Evolutionary conservation across 2,113 vertebrate genomes (phyloP), one percentile per base, ranked within the genome.

Genomic region (Lycocorax pyrrhopterus): DNA sequence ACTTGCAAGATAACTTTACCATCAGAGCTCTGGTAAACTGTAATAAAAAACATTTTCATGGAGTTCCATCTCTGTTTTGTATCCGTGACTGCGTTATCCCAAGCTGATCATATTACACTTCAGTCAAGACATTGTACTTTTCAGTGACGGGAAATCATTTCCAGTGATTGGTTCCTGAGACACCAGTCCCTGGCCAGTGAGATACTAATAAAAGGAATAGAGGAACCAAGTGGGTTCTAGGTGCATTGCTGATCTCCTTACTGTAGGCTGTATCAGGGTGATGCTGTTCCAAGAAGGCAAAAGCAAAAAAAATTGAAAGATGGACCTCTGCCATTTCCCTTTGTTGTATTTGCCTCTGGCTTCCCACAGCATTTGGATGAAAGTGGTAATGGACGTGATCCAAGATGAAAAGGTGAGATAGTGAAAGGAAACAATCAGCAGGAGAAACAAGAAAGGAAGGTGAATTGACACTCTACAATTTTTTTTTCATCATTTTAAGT

Each of bases 321-420:
- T 35, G 14, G 20, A 53, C n/a, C 23, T 87, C 51, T 74, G 26
- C 30, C 10, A 14, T n/a, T 79, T 63, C 20, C 18, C 21, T 16
- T 68, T 60, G 44, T 19, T 13, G 7, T 59, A 33, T 64, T 64
- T 59, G 21, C 18, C 16, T 16, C 15, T 55, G 32, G 11, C 60
- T 78, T 89, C 78, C 32, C 32, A 18, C 21, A 78, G 6, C 6
- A 14, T 32, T 73, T 62, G 51, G 19, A 41, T 49, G 43, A 81
- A 25, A 53, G 8, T 1, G 1, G 16, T 89, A n/a, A 21, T 20
- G 13, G 26, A 46, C 3, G 0, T 16, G 29, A 44, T n/a, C 16
- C 39, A 26, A 35, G 35, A 49, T 32, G 33, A 43, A 49, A 13
- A 35, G 19, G 8, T 35, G 13, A 58, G 35, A 35, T 3, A 35